A percentile compares a stretch with the other conserved stretches of the same genome.
Evolutionary conservation across 2,113 vertebrate genomes (phyloP).

Genomic region (Gymnorhina tibicen): DNA sequence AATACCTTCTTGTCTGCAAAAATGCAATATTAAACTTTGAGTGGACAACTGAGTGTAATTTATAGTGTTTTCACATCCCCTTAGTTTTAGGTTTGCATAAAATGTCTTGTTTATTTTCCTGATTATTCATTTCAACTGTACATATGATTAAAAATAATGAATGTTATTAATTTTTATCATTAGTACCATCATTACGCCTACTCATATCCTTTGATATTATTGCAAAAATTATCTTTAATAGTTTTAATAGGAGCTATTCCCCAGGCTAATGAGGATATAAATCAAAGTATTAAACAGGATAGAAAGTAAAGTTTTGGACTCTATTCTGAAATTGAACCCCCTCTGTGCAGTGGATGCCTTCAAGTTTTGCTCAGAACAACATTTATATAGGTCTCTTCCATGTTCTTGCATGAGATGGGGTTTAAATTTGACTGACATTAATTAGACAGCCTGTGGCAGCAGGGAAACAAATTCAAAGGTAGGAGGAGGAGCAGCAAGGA

Average conservation of each 20-base stretch:
- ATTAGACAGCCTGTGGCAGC: neutral
- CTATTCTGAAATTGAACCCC: neutral
- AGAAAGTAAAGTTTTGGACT: slow-evolving; percentile 17
- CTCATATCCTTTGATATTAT: slow-evolving; percentile 51
- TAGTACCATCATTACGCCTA: slow-evolving; percentile 48
- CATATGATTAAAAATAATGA: slow-evolving; percentile 63
- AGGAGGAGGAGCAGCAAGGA: neutral
- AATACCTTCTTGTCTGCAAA: neutral
- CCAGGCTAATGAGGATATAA: slow-evolving; percentile 46
- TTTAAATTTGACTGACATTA: neutral
- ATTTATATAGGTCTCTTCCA: neutral
- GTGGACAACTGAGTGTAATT: neutral
- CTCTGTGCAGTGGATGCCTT: neutral
- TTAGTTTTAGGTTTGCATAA: neutral
- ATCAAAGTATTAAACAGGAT: slow-evolving; percentile 44
- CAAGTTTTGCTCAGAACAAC: neutral
- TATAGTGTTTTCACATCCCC: neutral
- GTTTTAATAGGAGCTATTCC: slow-evolving; percentile 54
- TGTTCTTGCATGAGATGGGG: neutral
- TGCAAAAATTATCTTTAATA: slow-evolving; percentile 59
- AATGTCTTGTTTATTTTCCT: slow-evolving; percentile 63
- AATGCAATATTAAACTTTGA: neutral
- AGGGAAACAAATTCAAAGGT: neutral
- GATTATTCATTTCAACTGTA: slow-evolving; percentile 47
- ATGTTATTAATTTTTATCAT: slow-evolving; percentile 55